These are phyloP conservation scores for Phyllopteryx taeniolatus DNA, from an alignment of 2,113 vertebrate species.

Conservation along the genomic window DNA sequence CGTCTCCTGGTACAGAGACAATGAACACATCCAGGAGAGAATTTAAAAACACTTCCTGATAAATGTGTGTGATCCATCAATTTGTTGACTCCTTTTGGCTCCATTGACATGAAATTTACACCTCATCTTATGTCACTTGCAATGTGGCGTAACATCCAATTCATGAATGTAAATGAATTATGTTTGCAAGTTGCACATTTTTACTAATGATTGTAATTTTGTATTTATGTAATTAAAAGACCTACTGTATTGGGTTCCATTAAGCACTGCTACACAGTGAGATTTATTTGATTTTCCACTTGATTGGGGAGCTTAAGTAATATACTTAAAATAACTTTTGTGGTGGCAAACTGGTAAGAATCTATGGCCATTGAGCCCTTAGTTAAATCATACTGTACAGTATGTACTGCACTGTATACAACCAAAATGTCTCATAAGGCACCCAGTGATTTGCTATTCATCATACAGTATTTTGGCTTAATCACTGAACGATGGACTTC, in stretches of 20 bases:
- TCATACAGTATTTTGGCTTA: background rate
- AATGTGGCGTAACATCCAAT: conserved; percentile 64
- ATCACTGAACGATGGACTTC: background rate
- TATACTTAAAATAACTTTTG: background rate
- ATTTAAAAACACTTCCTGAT: conserved; percentile 18
- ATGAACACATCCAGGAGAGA: background rate
- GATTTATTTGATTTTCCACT: conserved; percentile 13
- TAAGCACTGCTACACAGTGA: conserved; percentile 56
- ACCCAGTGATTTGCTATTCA: background rate
- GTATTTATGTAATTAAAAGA: conserved; percentile 74
- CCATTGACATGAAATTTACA: conserved; percentile 12
- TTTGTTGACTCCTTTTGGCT: conserved; percentile 36
- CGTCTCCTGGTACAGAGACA: conserved; percentile 11
- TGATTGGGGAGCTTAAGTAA: background rate
- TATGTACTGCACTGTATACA: background rate
- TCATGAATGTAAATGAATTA: conserved; percentile 70
- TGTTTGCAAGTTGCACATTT: conserved; percentile 80
- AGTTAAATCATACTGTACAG: background rate
- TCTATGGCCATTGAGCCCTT: background rate
- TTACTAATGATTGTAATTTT: conserved; percentile 81
- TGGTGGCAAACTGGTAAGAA: background rate
- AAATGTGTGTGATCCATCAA: conserved; percentile 35
- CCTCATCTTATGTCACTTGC: conserved; percentile 64
- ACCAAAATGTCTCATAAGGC: background rate
- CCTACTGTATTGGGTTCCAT: conserved; percentile 54